Percentiles rank a stretch among this genome's conserved stretches.
phyloP scores from a whole-genome alignment of 2,113 vertebrate species.

The Brachionichthys hirsutus region DNA sequence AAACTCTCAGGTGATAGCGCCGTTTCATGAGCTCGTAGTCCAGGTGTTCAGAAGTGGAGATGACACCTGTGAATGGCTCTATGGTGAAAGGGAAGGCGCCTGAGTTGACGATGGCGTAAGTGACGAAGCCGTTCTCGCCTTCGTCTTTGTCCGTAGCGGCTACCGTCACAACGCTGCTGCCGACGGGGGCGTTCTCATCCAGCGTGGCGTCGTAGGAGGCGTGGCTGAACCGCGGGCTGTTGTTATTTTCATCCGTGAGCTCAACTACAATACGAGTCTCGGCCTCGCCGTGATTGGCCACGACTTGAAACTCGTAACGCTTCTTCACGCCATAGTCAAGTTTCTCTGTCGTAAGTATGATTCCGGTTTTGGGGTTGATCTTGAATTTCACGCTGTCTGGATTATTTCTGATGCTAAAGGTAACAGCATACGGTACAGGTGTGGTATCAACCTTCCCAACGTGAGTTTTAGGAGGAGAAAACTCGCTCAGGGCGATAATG shows the following conservation, averaged over 20 bases:
- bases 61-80: slow-evolving; percentile 85
- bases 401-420: slow-evolving; percentile 82
- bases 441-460: slow-evolving; percentile 81
- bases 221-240: slow-evolving; percentile 82
- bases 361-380: slow-evolving; percentile 84
- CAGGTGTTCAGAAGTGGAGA: slow-evolving; percentile 85
- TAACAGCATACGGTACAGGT: slow-evolving; percentile 73
- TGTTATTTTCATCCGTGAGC: slow-evolving; percentile 89
- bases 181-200: slow-evolving; percentile 87
- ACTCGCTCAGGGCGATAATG: slow-evolving; percentile 84
- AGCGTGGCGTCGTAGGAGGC: slow-evolving; percentile 82
- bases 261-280: slow-evolving; percentile 80
- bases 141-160: slow-evolving; percentile 83
- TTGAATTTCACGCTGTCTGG: slow-evolving; percentile 80
- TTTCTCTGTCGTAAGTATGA: slow-evolving; percentile 82
- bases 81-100: slow-evolving; percentile 84
- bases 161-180: slow-evolving; percentile 85
- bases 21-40: slow-evolving; percentile 95
- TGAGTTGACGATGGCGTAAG: slow-evolving; percentile 82
- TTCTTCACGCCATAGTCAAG: slow-evolving; percentile 82
- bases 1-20: slow-evolving; percentile 85
- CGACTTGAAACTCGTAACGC: slow-evolving; percentile 85
- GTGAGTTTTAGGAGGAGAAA: slow-evolving; percentile 84
- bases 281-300: slow-evolving; percentile 73
- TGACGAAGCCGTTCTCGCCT: slow-evolving; percentile 87